Percentiles rank a stretch among this genome's conserved stretches.
phyloP scores from a whole-genome alignment of 2,113 vertebrate genomes.

The Meriones unguiculatus region DNA sequence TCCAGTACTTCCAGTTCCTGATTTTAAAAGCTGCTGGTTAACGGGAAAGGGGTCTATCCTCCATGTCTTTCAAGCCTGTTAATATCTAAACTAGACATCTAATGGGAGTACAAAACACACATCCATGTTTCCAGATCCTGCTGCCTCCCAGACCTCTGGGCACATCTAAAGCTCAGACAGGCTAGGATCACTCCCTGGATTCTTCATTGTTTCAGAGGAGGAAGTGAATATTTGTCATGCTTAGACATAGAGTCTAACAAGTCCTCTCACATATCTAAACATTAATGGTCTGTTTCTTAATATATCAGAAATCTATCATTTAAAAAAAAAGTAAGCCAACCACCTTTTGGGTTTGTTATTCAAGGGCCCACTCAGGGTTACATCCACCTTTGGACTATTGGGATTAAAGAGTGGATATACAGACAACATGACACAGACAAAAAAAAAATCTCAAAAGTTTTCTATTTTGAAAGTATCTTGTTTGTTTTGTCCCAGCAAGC shows the following conservation, averaged over 20 bases:
- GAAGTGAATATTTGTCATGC: background rate
- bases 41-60: background rate
- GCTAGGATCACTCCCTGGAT: fast-evolving
- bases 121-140: background rate
- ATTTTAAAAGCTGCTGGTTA: background rate
- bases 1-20: background rate
- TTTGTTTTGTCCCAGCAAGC: background rate
- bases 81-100: background rate
- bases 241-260: background rate
- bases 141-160: background rate
- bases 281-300: background rate
- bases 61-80: background rate
- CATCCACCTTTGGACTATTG: background rate
- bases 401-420: background rate
- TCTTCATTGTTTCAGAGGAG: background rate
- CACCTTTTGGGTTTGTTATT: background rate
- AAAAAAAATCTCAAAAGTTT: background rate
- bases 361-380: background rate
- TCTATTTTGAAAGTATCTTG: background rate
- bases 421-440: background rate
- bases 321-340: background rate
- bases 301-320: background rate
- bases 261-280: too few relatives aligned
- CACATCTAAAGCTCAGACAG: background rate
- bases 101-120: background rate